Conservation (phyloP, 2,113 vertebrate species). For the Chloroceryle aenea region DNA sequence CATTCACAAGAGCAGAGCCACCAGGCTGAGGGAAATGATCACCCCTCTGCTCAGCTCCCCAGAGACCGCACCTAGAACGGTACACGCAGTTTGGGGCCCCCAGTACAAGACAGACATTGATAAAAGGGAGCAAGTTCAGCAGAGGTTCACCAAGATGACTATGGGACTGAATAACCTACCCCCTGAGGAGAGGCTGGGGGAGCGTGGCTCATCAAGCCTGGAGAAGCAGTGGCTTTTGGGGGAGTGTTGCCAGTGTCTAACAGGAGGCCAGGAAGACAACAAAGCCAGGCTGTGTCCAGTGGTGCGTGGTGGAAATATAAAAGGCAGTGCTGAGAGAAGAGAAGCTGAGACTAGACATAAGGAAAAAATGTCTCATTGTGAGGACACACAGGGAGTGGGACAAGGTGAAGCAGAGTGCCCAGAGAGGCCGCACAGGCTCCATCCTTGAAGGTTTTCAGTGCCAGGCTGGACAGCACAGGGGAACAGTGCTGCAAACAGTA, state of each 20-base stretch:
- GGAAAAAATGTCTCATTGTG: neutral
- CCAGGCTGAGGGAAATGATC: neutral
- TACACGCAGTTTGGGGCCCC: neutral
- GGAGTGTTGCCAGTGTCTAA: neutral
- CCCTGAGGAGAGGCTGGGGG: neutral
- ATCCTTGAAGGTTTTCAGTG: neutral
- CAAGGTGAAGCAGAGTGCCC: neutral
- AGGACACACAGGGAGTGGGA: neutral
- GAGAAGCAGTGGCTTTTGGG: neutral
- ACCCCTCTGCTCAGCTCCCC: neutral
- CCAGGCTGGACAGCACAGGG: neutral
- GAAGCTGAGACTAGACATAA: neutral
- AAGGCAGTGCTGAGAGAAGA: neutral
- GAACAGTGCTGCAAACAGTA: fast-evolving
- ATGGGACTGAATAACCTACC: neutral
- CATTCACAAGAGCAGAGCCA: neutral
- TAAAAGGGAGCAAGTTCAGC: neutral
- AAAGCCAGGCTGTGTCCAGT: neutral
- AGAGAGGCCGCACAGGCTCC: neutral
- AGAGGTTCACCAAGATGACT: neutral
- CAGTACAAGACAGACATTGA: neutral
- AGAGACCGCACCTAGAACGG: neutral
- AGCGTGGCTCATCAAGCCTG: neutral
- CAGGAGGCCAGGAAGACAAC: neutral
- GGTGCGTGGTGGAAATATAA: neutral